These are phyloP conservation scores for Polyodon spathula DNA, from an alignment of 2,113 vertebrate species.

Conservation along the genomic window DNA sequence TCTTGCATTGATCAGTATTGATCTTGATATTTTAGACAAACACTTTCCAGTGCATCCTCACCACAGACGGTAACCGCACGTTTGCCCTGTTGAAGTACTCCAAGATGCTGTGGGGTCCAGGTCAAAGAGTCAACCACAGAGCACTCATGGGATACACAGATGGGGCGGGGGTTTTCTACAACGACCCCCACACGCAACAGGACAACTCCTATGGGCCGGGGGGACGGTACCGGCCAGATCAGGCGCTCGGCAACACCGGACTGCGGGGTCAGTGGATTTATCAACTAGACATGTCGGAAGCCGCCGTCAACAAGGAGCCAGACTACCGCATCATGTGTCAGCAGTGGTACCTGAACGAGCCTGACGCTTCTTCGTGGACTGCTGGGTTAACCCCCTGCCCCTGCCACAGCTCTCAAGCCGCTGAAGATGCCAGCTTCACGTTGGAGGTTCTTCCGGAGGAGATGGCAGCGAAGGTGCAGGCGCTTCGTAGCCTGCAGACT, in stretches of 20 bases:
- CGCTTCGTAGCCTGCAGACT: slow-evolving; percentile 37
- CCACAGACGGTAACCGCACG: slow-evolving; percentile 56
- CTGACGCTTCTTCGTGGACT: slow-evolving; percentile 46
- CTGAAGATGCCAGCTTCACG: slow-evolving; percentile 49
- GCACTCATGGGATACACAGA: slow-evolving; percentile 63
- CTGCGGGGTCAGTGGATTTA: slow-evolving; percentile 53
- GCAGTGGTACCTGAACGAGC: slow-evolving; percentile 51
- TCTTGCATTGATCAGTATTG: not conserved
- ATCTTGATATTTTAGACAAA: slow-evolving; percentile 47
- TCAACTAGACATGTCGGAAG: slow-evolving; percentile 34
- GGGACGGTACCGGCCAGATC: slow-evolving; percentile 60
- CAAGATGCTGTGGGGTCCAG: slow-evolving; percentile 60
- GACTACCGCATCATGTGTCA: slow-evolving; percentile 48
- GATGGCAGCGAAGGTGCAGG: slow-evolving; percentile 23
- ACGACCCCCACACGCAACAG: slow-evolving; percentile 40
- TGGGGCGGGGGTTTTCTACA: slow-evolving; percentile 40
- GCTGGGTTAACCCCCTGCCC: slow-evolving; percentile 45
- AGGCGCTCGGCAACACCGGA: slow-evolving; percentile 44
- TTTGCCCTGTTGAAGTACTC: slow-evolving; percentile 58
- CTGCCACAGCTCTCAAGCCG: slow-evolving; percentile 52
- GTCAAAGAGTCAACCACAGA: slow-evolving; percentile 48
- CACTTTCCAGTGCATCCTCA: slow-evolving; percentile 65
- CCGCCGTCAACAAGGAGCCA: slow-evolving; percentile 6
- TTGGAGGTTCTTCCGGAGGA: slow-evolving; percentile 35
- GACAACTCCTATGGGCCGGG: slow-evolving; percentile 47